phyloP scores from a whole-genome alignment of 2,888 invertebrate genomes.

The Thymelicus lineola region DNA sequence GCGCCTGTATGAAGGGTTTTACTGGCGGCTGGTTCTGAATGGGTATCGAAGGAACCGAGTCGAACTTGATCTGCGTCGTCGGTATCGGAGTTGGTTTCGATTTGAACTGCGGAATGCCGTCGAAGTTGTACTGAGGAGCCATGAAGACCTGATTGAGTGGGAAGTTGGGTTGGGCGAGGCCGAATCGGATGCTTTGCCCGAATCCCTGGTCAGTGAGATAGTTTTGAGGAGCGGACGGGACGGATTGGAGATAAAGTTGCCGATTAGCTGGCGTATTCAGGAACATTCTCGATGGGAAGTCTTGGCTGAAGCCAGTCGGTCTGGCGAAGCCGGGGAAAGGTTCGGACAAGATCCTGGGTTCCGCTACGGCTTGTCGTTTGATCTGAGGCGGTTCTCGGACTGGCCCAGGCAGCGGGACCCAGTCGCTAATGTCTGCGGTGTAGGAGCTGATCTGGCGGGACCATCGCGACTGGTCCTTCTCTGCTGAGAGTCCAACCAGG shows the following conservation, averaged over 20 bases:
- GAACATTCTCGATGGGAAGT: conserved; percentile 67
- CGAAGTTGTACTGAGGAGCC: conserved; percentile 67
- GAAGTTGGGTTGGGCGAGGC: conserved; percentile 71
- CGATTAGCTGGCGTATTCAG: conserved; percentile 66
- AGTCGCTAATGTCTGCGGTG: conserved; percentile 76
- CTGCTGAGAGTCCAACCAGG: conserved; percentile 58
- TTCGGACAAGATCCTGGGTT: conserved; percentile 76
- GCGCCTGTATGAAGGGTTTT: conserved; percentile 61
- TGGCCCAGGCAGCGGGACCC: conserved; percentile 73
- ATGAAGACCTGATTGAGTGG: conserved; percentile 74
- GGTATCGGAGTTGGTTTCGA: conserved; percentile 54
- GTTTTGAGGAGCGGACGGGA: conserved; percentile 78
- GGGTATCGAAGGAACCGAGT: conserved; percentile 53
- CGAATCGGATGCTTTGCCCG: conserved; percentile 73
- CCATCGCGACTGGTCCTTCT: conserved; percentile 72
- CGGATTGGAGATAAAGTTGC: conserved; percentile 74
- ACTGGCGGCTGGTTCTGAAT: conserved; percentile 51
- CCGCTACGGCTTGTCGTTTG: conserved; percentile 76
- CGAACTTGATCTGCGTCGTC: conserved; percentile 63
- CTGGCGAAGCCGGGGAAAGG: conserved; percentile 64
- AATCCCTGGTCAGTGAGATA: conserved; percentile 75
- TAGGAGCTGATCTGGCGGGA: conserved; percentile 80
- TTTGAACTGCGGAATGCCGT: conserved; percentile 60
- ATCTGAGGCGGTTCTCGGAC: conserved; percentile 61
- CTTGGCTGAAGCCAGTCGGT: conserved; percentile 59